Evolutionary conservation across 2,888 invertebrate genomes (phyloP).

Genomic region (Aspidiotus destructor): DNA sequence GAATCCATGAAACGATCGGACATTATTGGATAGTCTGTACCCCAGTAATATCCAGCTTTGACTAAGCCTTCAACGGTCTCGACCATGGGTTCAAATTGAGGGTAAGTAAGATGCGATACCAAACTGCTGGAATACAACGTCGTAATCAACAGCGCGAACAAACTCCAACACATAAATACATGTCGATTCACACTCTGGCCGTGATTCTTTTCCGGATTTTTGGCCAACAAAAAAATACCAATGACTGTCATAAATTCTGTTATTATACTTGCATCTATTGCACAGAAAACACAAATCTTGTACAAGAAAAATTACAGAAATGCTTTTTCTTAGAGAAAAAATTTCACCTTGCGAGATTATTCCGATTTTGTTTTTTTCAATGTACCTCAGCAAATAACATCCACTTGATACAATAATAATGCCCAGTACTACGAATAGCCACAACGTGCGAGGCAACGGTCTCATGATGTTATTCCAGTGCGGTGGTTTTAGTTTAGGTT

Average conservation of each 20-base stretch:
- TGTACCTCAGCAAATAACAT: constrained; percentile 1
- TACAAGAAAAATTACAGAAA: no score
- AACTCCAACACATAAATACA: constrained; percentile 35
- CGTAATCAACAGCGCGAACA: constrained; percentile 34
- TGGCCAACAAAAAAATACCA: constrained; percentile 22
- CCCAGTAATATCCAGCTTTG: constrained; percentile 33
- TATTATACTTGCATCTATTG: no score
- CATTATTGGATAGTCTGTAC: constrained; percentile 31
- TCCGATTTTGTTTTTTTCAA: neutral
- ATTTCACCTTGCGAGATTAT: neutral
- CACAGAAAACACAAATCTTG: no score
- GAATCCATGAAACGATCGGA: neutral
- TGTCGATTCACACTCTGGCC: neutral
- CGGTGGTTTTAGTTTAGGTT: constrained; percentile 27
- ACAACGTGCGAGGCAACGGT: constrained; percentile 34
- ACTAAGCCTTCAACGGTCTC: constrained; percentile 30
- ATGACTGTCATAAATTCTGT: constrained; percentile 17
- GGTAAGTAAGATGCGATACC: constrained; percentile 34
- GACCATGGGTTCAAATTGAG: constrained; percentile 29
- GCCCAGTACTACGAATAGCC: constrained; percentile 31
- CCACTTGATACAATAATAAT: constrained; percentile 17
- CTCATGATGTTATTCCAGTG: constrained; percentile 34
- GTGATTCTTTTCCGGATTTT: constrained; percentile 12
- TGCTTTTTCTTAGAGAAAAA: no score
- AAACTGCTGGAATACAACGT: constrained; percentile 34